A percentile compares a stretch with the other conserved stretches of the same genome.
phyloP scores from a whole-genome alignment of 1,140 invertebrate species.

The Anoplophora glabripennis region DNA sequence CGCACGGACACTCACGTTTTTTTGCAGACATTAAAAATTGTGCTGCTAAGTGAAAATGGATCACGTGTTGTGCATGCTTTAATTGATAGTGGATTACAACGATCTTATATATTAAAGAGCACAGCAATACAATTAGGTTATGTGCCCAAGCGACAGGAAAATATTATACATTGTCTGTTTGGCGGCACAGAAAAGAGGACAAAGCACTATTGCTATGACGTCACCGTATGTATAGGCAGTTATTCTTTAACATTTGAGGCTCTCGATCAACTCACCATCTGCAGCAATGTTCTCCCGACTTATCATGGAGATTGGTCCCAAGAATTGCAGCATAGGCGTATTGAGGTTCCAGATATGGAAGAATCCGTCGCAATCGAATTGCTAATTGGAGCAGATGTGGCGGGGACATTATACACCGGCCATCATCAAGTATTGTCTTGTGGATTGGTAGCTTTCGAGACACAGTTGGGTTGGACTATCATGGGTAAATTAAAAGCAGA shows the following conservation, averaged over 20 bases:
- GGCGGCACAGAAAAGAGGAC: too few relatives aligned
- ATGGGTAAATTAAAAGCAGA: constrained; percentile 29
- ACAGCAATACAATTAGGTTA: neutral
- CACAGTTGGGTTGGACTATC: constrained; percentile 39
- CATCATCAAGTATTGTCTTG: constrained; percentile 11
- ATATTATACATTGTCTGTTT: too few relatives aligned
- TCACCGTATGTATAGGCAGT: too few relatives aligned
- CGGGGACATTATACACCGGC: constrained; percentile 38
- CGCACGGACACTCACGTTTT: neutral
- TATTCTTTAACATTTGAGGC: constrained; percentile 17
- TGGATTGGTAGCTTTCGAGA: constrained; percentile 36
- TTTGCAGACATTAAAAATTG: constrained; percentile 1
- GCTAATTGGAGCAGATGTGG: constrained; percentile 41
- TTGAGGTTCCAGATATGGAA: constrained; percentile 8
- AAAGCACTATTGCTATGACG: too few relatives aligned
- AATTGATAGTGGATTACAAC: constrained; percentile 14
- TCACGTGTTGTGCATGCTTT: constrained; percentile 13
- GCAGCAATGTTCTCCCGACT: constrained; percentile 4
- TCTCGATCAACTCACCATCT: constrained; percentile 16
- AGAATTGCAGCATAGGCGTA: constrained; percentile 8
- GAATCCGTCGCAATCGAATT: constrained; percentile 25
- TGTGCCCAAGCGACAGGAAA: too few relatives aligned
- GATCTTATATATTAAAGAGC: constrained; percentile 10
- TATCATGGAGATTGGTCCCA: constrained; percentile 12
- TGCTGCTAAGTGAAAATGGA: too few relatives aligned